A percentile compares a stretch with the other conserved stretches of the same genome.
Conservation (phyloP, 2,888 invertebrate species). For the Temnothorax ravouxi region DNA sequence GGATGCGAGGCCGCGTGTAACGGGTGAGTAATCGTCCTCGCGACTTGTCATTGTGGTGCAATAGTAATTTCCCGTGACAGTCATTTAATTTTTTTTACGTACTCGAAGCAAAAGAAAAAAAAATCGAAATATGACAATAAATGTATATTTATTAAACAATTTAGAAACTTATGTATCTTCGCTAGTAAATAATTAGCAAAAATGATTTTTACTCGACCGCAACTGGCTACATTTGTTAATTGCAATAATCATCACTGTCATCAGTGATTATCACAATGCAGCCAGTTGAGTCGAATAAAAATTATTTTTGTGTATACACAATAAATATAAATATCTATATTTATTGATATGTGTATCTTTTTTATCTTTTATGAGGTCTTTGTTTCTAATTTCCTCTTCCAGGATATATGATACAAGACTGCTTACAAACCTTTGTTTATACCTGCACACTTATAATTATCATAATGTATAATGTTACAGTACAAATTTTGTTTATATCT, state of each 20-base stretch:
- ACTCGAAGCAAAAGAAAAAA: background rate
- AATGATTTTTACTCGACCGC: too few species aligned
- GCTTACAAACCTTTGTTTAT: background rate
- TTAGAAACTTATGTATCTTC: too few species aligned
- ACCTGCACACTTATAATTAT: background rate
- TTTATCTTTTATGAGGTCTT: background rate
- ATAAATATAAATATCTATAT: too few species aligned
- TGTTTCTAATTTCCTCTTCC: background rate
- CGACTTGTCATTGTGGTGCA: constrained; percentile 34
- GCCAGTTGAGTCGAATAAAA: too few species aligned
- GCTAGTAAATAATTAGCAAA: too few species aligned
- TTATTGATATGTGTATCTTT: background rate
- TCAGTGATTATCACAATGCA: too few species aligned
- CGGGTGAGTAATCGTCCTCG: constrained; percentile 89
- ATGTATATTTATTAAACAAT: background rate
- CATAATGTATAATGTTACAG: background rate
- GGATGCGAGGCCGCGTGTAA: constrained; percentile 99
- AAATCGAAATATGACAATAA: background rate
- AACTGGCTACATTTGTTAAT: too few species aligned
- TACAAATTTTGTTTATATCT: background rate
- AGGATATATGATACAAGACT: background rate
- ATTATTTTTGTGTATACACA: too few species aligned
- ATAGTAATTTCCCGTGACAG: background rate
- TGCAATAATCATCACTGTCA: too few species aligned
- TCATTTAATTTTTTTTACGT: background rate